Evolutionary conservation across 2,113 vertebrate species (phyloP).

Genomic region (Aldabrachelys gigantea): DNA sequence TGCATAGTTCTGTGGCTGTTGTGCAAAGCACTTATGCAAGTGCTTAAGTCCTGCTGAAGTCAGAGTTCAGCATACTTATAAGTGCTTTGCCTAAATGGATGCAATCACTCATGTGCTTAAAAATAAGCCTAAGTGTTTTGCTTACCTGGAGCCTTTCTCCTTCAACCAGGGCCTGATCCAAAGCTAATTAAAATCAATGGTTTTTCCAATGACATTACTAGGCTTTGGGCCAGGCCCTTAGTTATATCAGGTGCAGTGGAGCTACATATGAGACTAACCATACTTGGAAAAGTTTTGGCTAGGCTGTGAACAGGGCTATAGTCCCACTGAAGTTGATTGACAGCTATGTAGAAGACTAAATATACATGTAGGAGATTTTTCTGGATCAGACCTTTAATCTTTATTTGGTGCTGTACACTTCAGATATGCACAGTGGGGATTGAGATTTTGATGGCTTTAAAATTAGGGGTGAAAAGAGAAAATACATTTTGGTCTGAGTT

Average conservation of each 20-base stretch:
- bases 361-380: rapidly evolving
- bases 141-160: background rate
- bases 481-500: conserved; percentile 25
- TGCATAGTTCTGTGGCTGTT: background rate
- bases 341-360: background rate
- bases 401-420: conserved; percentile 22
- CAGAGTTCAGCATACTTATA: background rate
- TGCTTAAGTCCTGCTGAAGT: background rate
- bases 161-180: background rate
- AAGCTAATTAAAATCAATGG: rapidly evolving
- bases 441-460: conserved; percentile 29
- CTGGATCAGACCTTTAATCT: conserved; percentile 42
- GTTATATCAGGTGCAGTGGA: background rate
- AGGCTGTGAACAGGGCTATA: background rate
- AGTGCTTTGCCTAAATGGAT: background rate
- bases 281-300: background rate
- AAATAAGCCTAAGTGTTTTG: background rate
- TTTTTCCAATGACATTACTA: background rate
- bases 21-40: background rate
- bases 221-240: background rate
- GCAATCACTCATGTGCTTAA: background rate
- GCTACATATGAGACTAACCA: background rate
- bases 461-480: background rate
- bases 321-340: rapidly evolving
- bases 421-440: rapidly evolving